Percentiles rank a stretch among this genome's conserved stretches.
Conservation (phyloP, 2,888 invertebrate genomes). For the Cerceris rybyensis region DNA sequence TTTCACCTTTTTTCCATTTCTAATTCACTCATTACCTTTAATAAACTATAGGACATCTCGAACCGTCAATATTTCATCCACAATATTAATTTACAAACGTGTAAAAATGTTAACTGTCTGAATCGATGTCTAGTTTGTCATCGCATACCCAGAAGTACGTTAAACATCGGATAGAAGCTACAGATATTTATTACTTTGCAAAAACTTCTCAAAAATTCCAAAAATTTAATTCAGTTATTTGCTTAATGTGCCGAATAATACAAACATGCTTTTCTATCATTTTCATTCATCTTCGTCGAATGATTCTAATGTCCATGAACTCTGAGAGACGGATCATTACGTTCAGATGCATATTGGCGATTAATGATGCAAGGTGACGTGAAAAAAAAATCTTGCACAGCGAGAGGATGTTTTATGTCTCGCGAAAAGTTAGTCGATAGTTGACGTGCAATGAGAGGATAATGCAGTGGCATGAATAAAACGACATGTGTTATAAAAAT, state of each 20-base stretch:
- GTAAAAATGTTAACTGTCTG: too few relatives aligned
- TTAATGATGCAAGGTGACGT: not conserved
- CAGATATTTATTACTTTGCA: too few relatives aligned
- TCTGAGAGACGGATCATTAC: not conserved
- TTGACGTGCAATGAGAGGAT: slow-evolving; percentile 42
- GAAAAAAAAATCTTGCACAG: not conserved
- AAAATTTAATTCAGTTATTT: too few relatives aligned
- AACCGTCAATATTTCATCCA: not conserved
- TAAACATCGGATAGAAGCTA: too few relatives aligned
- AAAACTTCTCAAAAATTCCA: too few relatives aligned
- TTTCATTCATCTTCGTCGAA: not conserved
- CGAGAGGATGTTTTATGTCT: slow-evolving; percentile 5
- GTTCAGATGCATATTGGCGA: not conserved
- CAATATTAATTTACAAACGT: too few relatives aligned
- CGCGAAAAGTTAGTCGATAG: slow-evolving; percentile 6
- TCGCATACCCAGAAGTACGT: too few relatives aligned
- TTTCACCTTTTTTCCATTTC: too few relatives aligned
- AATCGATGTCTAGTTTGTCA: too few relatives aligned
- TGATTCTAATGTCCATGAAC: not conserved
- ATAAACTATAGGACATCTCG: not conserved
- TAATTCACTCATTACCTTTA: too few relatives aligned
- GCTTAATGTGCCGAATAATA: too few relatives aligned
- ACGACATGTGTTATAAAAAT: slow-evolving; percentile 75
- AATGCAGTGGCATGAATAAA: slow-evolving; percentile 73
- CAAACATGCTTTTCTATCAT: not conserved